phyloP scores from a whole-genome alignment of 2,797 vertebrate species.

The Threskiornis aethiopicus region DNA sequence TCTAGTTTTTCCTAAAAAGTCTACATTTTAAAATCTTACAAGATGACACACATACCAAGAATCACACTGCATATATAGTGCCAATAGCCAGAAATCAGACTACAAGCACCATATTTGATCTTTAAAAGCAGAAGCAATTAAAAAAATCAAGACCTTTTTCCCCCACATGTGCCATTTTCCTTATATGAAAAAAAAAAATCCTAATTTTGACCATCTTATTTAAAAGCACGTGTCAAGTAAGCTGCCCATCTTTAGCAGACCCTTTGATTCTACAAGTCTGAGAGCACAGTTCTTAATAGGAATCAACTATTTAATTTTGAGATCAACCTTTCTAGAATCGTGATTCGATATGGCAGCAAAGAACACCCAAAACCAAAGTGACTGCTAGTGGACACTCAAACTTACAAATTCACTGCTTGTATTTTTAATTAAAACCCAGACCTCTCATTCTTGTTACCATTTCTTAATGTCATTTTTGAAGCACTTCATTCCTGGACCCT shows the following conservation, averaged over 20 bases:
- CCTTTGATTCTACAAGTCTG: not conserved
- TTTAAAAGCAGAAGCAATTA: not conserved
- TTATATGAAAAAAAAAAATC: not conserved
- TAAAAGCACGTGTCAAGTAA: not conserved
- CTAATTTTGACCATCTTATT: not conserved
- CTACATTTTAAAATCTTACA: not conserved
- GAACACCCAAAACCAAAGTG: not conserved
- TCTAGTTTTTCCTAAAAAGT: not conserved
- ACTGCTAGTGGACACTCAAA: accelerated
- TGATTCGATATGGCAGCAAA: accelerated
- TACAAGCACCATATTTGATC: not conserved
- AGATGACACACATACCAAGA: not conserved
- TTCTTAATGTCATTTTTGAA: accelerated
- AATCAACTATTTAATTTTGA: not conserved
- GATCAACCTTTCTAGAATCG: not conserved
- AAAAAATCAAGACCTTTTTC: not conserved
- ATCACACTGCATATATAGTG: not conserved
- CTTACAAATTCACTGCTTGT: not conserved
- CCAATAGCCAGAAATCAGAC: not conserved
- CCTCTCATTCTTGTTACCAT: not conserved
- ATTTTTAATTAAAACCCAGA: not conserved
- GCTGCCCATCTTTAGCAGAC: not conserved
- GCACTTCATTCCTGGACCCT: accelerated
- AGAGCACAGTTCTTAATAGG: not conserved
- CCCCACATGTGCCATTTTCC: accelerated